Base-by-base conservation (phyloP, 2,797 vertebrate genomes). In the Brachyrhaphis roseni region DNA sequence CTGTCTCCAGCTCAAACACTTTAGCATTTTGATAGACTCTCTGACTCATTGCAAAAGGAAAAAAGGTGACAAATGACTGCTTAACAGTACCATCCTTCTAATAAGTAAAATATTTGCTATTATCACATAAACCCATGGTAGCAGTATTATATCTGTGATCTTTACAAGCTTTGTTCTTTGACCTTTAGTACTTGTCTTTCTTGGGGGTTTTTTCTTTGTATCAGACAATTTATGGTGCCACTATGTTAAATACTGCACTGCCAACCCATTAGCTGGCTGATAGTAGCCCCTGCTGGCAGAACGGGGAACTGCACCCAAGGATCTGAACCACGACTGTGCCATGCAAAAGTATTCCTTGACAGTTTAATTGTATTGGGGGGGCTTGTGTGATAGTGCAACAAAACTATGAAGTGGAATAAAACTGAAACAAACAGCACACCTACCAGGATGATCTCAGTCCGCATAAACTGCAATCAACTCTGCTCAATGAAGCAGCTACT, bases 241-340 rank as follows among this genome's bases (percentile, higher is more conserved):
- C 36, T 73, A 3, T 51, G 12, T 55, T 45, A 72, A 72, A 72
- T 18, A 76, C 53, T 76, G 59, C n/a, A 1, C 23, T 31, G 16
- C 28, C 39, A 78, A 34, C 31, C 62, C 39, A 90, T 78, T 78
- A 79, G 84, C 93, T 92, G 82, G 84, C 77, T 89, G 86, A 93
- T 84, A 93, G 84, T 90, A 89, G 79, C 93, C 92, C 92, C 94
- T 94, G 90, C 93, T 93, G 94, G 93, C 81, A 73, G 72, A 75
- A 86, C 12, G 81, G 64, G 89, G 88, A 87, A 92, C 78, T 72
- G 4, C 45, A 76, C 28, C 62, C 28, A 78, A 23, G 1, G 31
- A 39, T 31, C 49, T 43, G 11, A 45, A 18, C 16, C 31, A 64
- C 1, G 15, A 31, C 57, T 34, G 28, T 31, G 57, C 28, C 8